Evolutionary conservation across 2,888 invertebrate genomes (phyloP).

Genomic region (Zeuzera pyrina): DNA sequence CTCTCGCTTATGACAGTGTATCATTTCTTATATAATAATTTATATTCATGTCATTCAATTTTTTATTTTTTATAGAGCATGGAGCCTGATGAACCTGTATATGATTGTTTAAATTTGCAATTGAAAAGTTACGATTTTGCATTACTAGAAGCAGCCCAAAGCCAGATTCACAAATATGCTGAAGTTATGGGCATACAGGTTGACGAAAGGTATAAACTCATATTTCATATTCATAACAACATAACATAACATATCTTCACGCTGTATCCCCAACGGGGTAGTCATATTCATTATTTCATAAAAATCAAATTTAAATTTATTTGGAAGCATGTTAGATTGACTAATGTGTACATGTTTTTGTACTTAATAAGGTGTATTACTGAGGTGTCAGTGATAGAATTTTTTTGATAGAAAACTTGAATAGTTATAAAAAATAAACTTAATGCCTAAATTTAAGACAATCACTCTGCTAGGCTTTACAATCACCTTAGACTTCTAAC

Average conservation of each 20-base stretch:
- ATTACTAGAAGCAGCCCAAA: constrained; percentile 85
- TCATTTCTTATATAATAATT: neutral
- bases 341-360: neutral
- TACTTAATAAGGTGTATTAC: too few relatives aligned
- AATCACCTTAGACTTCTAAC: too few relatives aligned
- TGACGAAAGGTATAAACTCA: constrained; percentile 80
- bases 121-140: constrained; percentile 88
- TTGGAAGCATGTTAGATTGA: neutral
- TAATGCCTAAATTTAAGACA: too few relatives aligned
- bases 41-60: constrained; percentile 5
- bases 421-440: too few relatives aligned
- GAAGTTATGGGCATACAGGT: constrained; percentile 83
- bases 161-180: constrained; percentile 81
- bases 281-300: neutral
- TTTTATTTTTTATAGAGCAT: constrained; percentile 59
- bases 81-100: constrained; percentile 80
- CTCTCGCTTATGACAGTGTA: neutral
- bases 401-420: too few relatives aligned
- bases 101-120: constrained; percentile 83
- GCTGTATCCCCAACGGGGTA: neutral
- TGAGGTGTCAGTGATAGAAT: too few relatives aligned
- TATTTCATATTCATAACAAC: too few relatives aligned
- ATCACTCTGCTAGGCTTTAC: too few relatives aligned
- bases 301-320: neutral
- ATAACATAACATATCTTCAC: too few relatives aligned